Conservation (phyloP, 1,140 invertebrate genomes). For the Atopsyche davidsoni region DNA sequence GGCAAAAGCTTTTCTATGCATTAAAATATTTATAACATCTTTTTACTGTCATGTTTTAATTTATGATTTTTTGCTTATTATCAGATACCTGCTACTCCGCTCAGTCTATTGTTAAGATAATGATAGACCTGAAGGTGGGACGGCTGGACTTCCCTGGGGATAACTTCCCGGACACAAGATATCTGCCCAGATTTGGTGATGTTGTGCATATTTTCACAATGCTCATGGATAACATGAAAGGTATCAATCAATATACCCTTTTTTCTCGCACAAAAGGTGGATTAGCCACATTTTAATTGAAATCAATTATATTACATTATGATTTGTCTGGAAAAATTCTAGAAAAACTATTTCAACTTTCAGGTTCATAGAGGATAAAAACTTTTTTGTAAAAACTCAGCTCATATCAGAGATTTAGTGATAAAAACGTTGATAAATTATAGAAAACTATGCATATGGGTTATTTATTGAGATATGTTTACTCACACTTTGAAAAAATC, state of each 20-base stretch:
- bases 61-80: slow-evolving; percentile 17
- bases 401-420: too few relatives aligned
- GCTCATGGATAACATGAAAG: slow-evolving; percentile 52
- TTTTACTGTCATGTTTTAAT: too few relatives aligned
- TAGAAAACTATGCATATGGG: too few relatives aligned
- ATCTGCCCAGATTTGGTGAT: slow-evolving; percentile 63
- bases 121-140: slow-evolving; percentile 70
- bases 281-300: neutral
- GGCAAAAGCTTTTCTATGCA: slow-evolving; percentile 28
- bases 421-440: too few relatives aligned
- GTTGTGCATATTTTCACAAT: slow-evolving; percentile 65
- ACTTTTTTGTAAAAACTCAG: too few relatives aligned
- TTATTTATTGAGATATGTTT: too few relatives aligned
- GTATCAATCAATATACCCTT: slow-evolving; percentile 22
- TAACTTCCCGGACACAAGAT: slow-evolving; percentile 44
- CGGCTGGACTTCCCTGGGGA: slow-evolving; percentile 42
- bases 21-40: too few relatives aligned
- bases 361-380: too few relatives aligned
- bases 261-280: neutral
- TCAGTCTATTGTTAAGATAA: slow-evolving; percentile 70
- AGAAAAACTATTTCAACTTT: too few relatives aligned
- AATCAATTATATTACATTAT: slow-evolving; percentile 6
- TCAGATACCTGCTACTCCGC: slow-evolving; percentile 69
- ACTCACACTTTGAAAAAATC: too few relatives aligned
- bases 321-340: too few relatives aligned